Percentiles rank a stretch among this genome's conserved stretches.
These are phyloP conservation scores for Acanthaster planci DNA, from an alignment of 35 echinoderm and acorn worm species.

Conservation along the genomic window DNA sequence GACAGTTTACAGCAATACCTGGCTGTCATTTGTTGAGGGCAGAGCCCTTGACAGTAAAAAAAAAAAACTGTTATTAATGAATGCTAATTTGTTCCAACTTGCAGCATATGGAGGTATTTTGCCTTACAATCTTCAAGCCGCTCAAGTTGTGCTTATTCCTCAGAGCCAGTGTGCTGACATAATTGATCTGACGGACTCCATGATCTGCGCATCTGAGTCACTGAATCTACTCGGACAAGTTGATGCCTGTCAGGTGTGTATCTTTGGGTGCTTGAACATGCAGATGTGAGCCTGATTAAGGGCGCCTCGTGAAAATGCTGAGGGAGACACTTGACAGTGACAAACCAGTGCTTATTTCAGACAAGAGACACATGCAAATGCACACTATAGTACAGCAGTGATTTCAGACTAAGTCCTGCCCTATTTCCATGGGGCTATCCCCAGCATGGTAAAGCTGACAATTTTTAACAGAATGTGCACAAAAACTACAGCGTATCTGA, in stretches of 20 bases:
- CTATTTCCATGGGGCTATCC: too few relatives aligned
- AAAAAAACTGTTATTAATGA: neutral
- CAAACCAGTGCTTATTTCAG: neutral
- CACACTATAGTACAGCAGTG: neutral
- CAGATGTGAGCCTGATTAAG: neutral
- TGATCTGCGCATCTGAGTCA: conserved; percentile 11
- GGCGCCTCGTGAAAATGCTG: neutral
- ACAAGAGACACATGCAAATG: neutral
- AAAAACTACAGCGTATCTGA: too few relatives aligned
- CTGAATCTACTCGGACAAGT: neutral
- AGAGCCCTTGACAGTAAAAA: neutral
- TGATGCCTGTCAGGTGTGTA: neutral
- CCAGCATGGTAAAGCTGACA: too few relatives aligned
- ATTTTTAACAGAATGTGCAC: too few relatives aligned
- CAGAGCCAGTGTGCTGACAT: neutral
- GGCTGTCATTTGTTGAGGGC: neutral
- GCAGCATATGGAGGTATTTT: neutral
- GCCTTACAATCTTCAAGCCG: neutral
- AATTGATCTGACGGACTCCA: neutral
- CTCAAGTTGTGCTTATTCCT: neutral
- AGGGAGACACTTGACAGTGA: neutral
- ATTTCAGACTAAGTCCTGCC: neutral
- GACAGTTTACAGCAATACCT: too few relatives aligned
- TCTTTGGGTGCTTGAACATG: too few relatives aligned
- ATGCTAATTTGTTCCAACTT: neutral